Conservation (phyloP, 2,888 invertebrate genomes). For the Melanotus villosus region DNA sequence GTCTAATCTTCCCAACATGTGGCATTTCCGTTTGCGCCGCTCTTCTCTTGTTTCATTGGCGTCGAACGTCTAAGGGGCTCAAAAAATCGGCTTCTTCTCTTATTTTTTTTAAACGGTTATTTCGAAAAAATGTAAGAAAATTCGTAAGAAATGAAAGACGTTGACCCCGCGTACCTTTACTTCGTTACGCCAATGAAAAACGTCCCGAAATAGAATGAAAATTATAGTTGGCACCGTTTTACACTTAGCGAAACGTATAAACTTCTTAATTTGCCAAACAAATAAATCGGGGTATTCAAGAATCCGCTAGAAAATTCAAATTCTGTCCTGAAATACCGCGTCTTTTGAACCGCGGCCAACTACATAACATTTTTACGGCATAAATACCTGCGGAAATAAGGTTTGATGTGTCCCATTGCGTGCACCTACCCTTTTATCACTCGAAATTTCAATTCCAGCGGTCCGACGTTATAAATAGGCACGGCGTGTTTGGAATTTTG, state of each 20-base stretch:
- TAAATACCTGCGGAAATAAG: conserved; percentile 48
- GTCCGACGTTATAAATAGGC: conserved; percentile 34
- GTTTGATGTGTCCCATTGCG: conserved; percentile 31
- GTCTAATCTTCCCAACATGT: background rate
- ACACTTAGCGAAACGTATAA: conserved; percentile 15
- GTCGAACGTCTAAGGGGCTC: no score
- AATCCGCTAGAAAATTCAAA: conserved; percentile 43
- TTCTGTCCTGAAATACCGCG: conserved; percentile 39
- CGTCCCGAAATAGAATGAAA: no score
- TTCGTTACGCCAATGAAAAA: conserved; percentile 1
- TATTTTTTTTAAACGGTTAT: no score
- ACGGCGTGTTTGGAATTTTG: conserved; percentile 32
- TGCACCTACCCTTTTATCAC: conserved; percentile 6
- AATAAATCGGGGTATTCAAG: conserved; percentile 30
- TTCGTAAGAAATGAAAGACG: background rate
- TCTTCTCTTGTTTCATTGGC: no score
- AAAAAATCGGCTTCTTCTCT: no score
- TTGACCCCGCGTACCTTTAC: background rate
- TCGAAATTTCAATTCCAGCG: conserved; percentile 36
- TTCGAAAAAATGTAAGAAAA: no score
- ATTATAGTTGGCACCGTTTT: background rate
- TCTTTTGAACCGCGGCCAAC: conserved; percentile 47
- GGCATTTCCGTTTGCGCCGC: conserved; percentile 19
- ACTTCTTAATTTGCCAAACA: conserved; percentile 18
- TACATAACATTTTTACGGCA: conserved; percentile 44